Conservation (phyloP, 2,113 vertebrate species). For the Murina feae region DNA sequence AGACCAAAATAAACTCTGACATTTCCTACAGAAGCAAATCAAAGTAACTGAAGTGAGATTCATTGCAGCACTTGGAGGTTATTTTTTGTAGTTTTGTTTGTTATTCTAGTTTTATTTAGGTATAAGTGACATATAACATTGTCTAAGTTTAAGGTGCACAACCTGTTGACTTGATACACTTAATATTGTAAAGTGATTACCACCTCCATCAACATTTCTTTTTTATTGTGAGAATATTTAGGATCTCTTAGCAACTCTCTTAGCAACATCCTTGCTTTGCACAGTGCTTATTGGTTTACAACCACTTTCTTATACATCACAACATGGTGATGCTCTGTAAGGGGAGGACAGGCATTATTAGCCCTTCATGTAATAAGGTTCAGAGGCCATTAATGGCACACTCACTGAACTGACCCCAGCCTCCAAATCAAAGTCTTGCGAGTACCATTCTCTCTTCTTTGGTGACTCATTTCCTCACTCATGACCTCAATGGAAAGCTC, state of each 20-base stretch:
- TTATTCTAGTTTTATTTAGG: too few species aligned
- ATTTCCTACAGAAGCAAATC: not conserved
- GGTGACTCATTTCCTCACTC: not conserved
- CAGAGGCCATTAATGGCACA: not conserved
- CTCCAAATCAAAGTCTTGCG: not conserved
- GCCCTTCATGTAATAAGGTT: not conserved
- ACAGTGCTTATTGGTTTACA: not conserved
- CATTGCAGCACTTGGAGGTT: too few species aligned
- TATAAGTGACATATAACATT: too few species aligned
- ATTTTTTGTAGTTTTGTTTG: too few species aligned
- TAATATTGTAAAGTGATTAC: not conserved
- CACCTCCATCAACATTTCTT: not conserved
- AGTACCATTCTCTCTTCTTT: not conserved
- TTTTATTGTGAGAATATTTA: not conserved
- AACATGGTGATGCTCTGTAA: not conserved
- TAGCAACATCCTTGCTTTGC: not conserved
- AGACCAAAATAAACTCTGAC: not conserved
- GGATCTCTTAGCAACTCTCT: not conserved
- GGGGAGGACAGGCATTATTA: not conserved
- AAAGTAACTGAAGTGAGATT: not conserved
- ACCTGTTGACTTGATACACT: not conserved
- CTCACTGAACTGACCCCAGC: not conserved
- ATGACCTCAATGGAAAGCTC: not conserved
- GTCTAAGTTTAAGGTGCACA: too few species aligned
- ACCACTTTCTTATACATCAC: too few species aligned